These are phyloP conservation scores for Grus americana DNA, from an alignment of 2,113 vertebrate genomes.

Conservation along the genomic window DNA sequence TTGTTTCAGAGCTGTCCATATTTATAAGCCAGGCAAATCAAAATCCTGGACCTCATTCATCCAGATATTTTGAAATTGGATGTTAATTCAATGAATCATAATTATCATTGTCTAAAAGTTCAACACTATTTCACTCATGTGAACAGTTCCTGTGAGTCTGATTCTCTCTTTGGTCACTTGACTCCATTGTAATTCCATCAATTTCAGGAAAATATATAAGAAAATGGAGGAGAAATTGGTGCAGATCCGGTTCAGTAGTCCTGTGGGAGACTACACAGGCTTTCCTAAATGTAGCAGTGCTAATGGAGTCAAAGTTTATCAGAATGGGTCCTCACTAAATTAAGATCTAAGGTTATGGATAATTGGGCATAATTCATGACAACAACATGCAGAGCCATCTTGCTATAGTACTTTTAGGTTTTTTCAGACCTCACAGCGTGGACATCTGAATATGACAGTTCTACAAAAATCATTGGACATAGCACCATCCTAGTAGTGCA, in stretches of 20 bases:
- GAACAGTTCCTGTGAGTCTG: not conserved
- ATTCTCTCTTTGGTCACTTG: not conserved
- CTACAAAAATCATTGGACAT: not conserved
- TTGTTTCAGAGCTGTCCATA: not conserved
- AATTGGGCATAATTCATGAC: not conserved
- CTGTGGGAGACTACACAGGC: accelerated
- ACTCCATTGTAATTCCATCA: not conserved
- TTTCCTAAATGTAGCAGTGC: not conserved
- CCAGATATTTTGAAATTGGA: not conserved
- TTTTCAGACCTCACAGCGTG: not conserved
- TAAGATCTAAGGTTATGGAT: not conserved
- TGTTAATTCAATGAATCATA: not conserved
- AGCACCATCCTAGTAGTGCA: not conserved
- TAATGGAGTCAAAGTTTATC: not conserved
- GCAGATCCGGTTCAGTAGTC: not conserved
- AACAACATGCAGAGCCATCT: not conserved
- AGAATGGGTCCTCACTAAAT: not conserved
- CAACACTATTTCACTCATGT: not conserved
- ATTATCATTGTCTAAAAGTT: not conserved
- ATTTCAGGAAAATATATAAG: not conserved
- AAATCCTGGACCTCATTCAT: not conserved
- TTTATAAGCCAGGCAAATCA: not conserved
- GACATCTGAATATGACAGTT: not conserved
- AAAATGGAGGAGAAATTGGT: not conserved
- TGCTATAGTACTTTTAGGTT: not conserved